Percentiles rank a stretch among this genome's conserved stretches.
phyloP scores from a whole-genome alignment of 2,113 vertebrate species.

The Eurystomus gularis region DNA sequence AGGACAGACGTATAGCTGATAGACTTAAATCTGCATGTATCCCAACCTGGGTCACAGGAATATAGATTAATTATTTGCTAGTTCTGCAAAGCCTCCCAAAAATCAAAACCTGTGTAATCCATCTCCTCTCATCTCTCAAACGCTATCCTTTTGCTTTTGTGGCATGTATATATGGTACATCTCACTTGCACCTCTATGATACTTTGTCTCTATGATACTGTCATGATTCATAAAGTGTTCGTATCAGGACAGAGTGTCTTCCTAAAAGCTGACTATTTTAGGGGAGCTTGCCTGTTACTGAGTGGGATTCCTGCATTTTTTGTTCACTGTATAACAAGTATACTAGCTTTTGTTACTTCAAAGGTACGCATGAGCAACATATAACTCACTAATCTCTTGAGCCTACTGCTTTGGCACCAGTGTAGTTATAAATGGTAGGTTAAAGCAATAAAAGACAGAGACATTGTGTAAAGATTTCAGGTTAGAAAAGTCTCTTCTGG shows the following conservation, averaged over 20 bases:
- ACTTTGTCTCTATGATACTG: neutral
- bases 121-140: neutral
- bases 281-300: neutral
- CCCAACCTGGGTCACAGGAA: neutral
- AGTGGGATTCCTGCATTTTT: neutral
- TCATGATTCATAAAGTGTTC: neutral
- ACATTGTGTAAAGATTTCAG: neutral
- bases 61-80: neutral
- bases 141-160: neutral
- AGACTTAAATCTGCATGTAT: neutral
- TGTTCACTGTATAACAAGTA: neutral
- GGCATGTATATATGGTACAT: neutral
- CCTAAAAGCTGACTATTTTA: neutral
- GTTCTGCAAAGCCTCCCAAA: neutral
- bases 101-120: neutral
- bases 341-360: neutral
- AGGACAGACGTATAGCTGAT: neutral
- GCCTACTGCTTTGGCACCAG: neutral
- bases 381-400: neutral
- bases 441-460: neutral
- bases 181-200: neutral
- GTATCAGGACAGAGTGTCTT: neutral
- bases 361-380: neutral
- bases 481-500: neutral
- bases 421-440: neutral